Evolutionary conservation across 1,140 invertebrate genomes (phyloP).

Genomic region (Neodiprion virginianus): DNA sequence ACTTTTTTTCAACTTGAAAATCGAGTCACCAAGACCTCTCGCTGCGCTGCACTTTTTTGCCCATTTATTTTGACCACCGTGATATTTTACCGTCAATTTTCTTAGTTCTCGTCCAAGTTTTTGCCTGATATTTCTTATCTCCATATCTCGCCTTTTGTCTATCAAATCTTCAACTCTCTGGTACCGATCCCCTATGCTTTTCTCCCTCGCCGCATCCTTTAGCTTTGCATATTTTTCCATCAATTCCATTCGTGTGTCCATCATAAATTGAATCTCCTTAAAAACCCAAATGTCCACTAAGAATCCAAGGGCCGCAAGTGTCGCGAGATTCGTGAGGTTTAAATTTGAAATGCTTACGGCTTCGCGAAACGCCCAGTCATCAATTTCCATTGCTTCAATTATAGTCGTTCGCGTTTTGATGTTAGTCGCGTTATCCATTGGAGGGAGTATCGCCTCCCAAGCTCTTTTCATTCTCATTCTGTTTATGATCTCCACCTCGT

Average conservation of each 20-base stretch:
- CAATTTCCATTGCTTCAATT: conserved; percentile 68
- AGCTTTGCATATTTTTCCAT: conserved; percentile 56
- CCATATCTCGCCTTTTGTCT: conserved; percentile 31
- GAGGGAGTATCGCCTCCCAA: conserved; percentile 66
- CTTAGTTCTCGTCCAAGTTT: conserved; percentile 61
- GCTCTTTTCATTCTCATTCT: conserved; percentile 64
- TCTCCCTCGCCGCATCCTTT: conserved; percentile 57
- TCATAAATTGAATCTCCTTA: conserved; percentile 70
- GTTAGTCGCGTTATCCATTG: conserved; percentile 60
- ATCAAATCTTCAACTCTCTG: conserved; percentile 37
- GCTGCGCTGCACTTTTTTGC: conserved; percentile 53
- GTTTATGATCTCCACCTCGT: conserved; percentile 71
- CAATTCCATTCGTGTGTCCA: conserved; percentile 63
- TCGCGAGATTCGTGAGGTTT: conserved; percentile 33
- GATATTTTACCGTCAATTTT: conserved; percentile 60
- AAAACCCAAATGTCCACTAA: conserved; percentile 23
- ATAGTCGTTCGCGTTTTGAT: conserved; percentile 64
- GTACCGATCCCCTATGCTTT: conserved; percentile 47
- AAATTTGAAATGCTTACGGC: conserved; percentile 56
- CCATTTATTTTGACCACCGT: conserved; percentile 44
- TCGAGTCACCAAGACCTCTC: conserved; percentile 54
- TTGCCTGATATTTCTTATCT: conserved; percentile 41
- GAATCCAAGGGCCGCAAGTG: conserved; percentile 20
- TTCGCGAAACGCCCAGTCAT: conserved; percentile 73
- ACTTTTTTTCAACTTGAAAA: conserved; percentile 63